These are phyloP conservation scores for Lissocephala sabroskyi DNA, from an alignment of 2,888 invertebrate genomes.

Conservation along the genomic window DNA sequence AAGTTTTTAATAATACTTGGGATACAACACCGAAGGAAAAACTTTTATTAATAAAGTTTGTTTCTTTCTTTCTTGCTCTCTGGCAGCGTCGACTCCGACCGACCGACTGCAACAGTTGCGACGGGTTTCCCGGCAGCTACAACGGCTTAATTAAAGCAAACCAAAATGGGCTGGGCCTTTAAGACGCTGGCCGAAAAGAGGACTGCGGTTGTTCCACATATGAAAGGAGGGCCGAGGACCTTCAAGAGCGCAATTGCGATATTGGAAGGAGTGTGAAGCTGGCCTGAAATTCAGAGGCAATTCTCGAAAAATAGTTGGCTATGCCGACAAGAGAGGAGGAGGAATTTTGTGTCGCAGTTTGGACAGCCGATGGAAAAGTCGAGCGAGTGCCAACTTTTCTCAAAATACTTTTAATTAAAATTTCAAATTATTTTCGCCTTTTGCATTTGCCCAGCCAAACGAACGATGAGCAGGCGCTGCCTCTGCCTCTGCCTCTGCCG, in stretches of 20 bases:
- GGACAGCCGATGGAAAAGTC: slow-evolving; percentile 50
- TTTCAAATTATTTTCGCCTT: slow-evolving; percentile 62
- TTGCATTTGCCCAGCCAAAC: too few relatives aligned
- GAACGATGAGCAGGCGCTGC: too few relatives aligned
- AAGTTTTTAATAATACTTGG: slow-evolving; percentile 63
- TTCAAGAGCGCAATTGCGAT: slow-evolving; percentile 30
- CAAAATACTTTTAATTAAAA: slow-evolving; percentile 62
- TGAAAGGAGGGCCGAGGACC: background rate
- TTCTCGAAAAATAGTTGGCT: too few relatives aligned
- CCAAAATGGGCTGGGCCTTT: slow-evolving; percentile 2
- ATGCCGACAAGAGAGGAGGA: too few relatives aligned
- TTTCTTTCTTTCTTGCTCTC: slow-evolving; percentile 54
- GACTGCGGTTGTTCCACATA: background rate
- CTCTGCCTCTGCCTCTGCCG: too few relatives aligned
- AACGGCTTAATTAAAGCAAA: slow-evolving; percentile 51
- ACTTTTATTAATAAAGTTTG: slow-evolving; percentile 66
- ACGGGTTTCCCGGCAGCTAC: slow-evolving; percentile 27
- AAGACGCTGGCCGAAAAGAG: background rate
- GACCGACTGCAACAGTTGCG: background rate
- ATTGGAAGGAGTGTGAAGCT: too few relatives aligned
- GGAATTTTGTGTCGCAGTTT: too few relatives aligned
- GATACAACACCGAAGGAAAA: slow-evolving; percentile 41
- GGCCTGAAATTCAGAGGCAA: too few relatives aligned
- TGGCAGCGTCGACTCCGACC: background rate
- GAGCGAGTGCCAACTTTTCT: slow-evolving; percentile 49